phyloP scores from a whole-genome alignment of 2,113 vertebrate genomes.

The Sardina pilchardus region DNA sequence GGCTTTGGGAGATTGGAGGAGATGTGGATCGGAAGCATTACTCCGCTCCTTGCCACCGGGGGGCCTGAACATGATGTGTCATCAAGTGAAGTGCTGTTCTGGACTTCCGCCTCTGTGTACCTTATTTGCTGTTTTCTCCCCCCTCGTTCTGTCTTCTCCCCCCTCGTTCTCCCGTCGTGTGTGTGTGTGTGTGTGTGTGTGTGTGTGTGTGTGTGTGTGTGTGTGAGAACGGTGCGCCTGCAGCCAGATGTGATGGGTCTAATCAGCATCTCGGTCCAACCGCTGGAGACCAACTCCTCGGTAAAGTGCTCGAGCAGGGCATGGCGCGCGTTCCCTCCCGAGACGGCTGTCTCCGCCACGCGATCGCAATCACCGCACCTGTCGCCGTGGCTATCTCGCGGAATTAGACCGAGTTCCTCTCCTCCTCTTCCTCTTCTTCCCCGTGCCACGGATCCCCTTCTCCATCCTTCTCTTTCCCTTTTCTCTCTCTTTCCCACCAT shows the following conservation, averaged over 20 bases:
- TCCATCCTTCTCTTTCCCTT: conserved; percentile 33
- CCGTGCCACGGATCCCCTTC: conserved; percentile 60
- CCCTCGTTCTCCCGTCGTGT: neutral
- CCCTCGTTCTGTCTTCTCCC: too few species aligned
- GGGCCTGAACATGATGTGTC: neutral
- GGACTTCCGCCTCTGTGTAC: neutral
- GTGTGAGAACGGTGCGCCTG: too few species aligned
- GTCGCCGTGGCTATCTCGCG: neutral
- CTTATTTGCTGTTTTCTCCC: too few species aligned
- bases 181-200: too few species aligned
- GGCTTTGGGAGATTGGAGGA: neutral
- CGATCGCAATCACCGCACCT: conserved; percentile 10
- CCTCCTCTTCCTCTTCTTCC: conserved; percentile 31
- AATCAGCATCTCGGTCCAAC: conserved; percentile 6
- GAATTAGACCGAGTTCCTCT: conserved; percentile 19
- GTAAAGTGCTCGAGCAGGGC: neutral
- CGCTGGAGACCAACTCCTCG: neutral
- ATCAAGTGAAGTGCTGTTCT: neutral
- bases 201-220: too few species aligned
- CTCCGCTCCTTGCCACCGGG: neutral
- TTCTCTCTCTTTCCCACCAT: conserved; percentile 21
- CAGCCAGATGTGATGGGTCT: conserved; percentile 8
- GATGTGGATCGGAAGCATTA: neutral
- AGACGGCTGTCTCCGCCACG: neutral
- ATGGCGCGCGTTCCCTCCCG: neutral